Percentiles rank a stretch among this genome's conserved stretches.
Conservation (phyloP, 2,797 vertebrate species). For the Menidia menidia region DNA sequence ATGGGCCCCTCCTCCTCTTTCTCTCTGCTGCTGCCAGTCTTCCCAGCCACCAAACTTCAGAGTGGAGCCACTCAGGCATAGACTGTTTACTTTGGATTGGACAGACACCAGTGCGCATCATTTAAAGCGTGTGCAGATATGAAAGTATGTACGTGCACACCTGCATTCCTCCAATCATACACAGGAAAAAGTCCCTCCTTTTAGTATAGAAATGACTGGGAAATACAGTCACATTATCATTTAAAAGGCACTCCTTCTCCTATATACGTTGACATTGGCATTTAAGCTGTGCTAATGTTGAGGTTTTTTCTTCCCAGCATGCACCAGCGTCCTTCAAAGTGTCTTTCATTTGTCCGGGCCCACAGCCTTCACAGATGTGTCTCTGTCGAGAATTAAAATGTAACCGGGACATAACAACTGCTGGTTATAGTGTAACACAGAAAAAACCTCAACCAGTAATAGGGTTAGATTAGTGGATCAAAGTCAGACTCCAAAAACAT, state of each 20-base stretch:
- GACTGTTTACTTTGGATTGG: constrained; percentile 72
- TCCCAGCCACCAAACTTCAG: constrained; percentile 68
- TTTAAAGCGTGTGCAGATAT: constrained; percentile 6
- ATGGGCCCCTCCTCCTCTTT: constrained; percentile 51
- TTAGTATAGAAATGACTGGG: constrained; percentile 7
- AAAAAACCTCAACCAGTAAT: constrained; percentile 33
- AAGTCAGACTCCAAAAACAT: constrained; percentile 77
- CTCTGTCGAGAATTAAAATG: constrained; percentile 55
- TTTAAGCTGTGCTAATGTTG: constrained; percentile 12
- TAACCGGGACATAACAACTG: constrained; percentile 51
- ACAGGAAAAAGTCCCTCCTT: constrained; percentile 10
- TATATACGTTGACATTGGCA: not conserved
- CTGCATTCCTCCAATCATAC: constrained; percentile 25
- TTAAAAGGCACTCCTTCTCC: constrained; percentile 6
- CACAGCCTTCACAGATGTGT: constrained; percentile 10
- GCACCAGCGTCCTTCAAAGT: not conserved
- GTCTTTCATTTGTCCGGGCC: not conserved
- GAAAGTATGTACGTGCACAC: constrained; percentile 8
- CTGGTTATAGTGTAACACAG: constrained; percentile 75
- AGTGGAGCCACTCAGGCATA: constrained; percentile 67
- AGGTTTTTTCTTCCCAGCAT: constrained; percentile 5
- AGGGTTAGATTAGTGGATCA: constrained; percentile 69
- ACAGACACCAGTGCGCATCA: constrained; percentile 20
- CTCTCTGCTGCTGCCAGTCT: constrained; percentile 46
- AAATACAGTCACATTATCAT: constrained; percentile 17